A percentile compares a stretch with the other conserved stretches of the same genome.
These are phyloP conservation scores for Caerostris darwini DNA, from an alignment of 1,140 invertebrate species.

Conservation along the genomic window DNA sequence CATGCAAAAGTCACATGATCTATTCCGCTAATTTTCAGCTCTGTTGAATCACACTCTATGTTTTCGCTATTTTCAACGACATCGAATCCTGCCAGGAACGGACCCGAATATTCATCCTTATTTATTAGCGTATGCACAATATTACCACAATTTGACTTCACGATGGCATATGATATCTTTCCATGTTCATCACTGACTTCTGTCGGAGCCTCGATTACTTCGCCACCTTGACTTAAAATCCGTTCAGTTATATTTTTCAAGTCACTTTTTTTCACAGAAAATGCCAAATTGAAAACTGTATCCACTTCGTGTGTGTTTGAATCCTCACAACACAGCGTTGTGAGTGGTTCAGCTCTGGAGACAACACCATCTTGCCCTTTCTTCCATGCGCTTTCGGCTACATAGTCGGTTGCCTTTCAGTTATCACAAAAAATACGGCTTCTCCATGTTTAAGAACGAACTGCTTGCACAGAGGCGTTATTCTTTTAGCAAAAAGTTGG, in stretches of 20 bases:
- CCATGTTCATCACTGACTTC: constrained; percentile 81
- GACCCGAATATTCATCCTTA: constrained; percentile 81
- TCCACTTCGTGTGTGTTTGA: constrained; percentile 81
- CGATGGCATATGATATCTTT: constrained; percentile 81
- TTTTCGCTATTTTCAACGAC: constrained; percentile 5
- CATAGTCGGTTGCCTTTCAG: constrained; percentile 78
- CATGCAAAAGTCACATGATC: constrained; percentile 83
- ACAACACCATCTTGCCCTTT: neutral
- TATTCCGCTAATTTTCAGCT: constrained; percentile 79
- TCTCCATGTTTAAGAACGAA: constrained; percentile 81
- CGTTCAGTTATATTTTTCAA: constrained; percentile 80
- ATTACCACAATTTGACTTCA: constrained; percentile 83
- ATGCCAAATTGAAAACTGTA: constrained; percentile 83
- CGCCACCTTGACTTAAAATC: constrained; percentile 79
- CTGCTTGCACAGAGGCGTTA: constrained; percentile 80
- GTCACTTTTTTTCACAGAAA: constrained; percentile 82
- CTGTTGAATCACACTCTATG: neutral
- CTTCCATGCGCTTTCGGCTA: neutral
- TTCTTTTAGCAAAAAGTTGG: constrained; percentile 80
- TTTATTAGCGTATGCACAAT: constrained; percentile 83
- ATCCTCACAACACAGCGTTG: constrained; percentile 80
- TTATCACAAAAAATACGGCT: constrained; percentile 81
- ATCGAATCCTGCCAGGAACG: constrained; percentile 83
- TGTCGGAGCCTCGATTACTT: constrained; percentile 80
- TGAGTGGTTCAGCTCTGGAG: constrained; percentile 79